Percentiles rank a stretch among this genome's conserved stretches.
Evolutionary conservation across 1,140 invertebrate species (phyloP).

Genomic region (Sesamia nonagrioides): DNA sequence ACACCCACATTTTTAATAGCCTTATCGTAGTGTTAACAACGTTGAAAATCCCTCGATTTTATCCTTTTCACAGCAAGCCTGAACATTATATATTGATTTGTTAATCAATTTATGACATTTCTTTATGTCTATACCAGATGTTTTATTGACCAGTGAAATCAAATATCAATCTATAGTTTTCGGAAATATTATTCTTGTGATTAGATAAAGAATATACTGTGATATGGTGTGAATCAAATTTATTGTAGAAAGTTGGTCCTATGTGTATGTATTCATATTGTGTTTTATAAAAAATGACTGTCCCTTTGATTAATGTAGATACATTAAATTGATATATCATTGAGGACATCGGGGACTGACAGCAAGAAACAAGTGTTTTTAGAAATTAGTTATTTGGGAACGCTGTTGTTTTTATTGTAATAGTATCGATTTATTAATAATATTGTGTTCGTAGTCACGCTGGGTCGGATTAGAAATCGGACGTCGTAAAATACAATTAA

Average conservation of each 20-base stretch:
- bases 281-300: constrained; percentile 33
- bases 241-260: constrained; percentile 64
- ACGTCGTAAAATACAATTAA: constrained; percentile 61
- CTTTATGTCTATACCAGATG: constrained; percentile 61
- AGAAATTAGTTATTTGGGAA: constrained; percentile 31
- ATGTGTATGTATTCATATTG: neutral
- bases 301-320: constrained; percentile 28
- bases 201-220: constrained; percentile 59
- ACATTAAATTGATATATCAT: constrained; percentile 33
- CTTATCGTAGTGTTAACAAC: constrained; percentile 41
- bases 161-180: constrained; percentile 63
- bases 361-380: constrained; percentile 19
- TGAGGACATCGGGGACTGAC: constrained; percentile 13
- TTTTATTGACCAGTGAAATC: constrained; percentile 71
- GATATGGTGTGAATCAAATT: constrained; percentile 60
- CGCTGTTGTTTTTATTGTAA: constrained; percentile 33
- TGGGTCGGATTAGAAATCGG: constrained; percentile 19
- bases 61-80: constrained; percentile 46
- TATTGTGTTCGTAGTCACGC: constrained; percentile 8
- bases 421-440: constrained; percentile 33
- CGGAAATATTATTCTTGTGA: constrained; percentile 62
- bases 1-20: constrained; percentile 35
- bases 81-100: constrained; percentile 77
- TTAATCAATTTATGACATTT: constrained; percentile 79
- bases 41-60: constrained; percentile 51